Conservation (phyloP, 1,140 invertebrate genomes). For the Halesus radiatus region DNA sequence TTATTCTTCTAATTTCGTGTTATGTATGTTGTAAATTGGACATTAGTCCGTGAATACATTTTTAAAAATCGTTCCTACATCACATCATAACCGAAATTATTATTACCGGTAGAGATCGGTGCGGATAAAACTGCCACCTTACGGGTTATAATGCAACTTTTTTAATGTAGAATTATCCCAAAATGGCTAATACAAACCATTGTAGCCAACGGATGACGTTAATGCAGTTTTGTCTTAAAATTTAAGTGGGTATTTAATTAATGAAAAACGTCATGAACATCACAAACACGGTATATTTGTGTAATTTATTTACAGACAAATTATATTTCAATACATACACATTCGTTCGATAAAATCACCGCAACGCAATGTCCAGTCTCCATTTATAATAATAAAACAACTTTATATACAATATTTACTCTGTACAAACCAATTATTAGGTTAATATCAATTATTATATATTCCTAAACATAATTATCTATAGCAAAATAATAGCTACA, state of each 20-base stretch:
- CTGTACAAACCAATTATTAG: constrained; percentile 8
- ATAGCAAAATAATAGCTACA: neutral
- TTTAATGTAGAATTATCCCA: too few species aligned
- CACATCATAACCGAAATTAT: too few species aligned
- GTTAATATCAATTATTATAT: neutral
- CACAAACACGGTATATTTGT: constrained; percentile 8
- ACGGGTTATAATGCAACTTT: too few species aligned
- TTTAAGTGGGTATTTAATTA: neutral
- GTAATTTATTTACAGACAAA: constrained; percentile 3
- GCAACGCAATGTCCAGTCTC: neutral
- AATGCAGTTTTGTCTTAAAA: too few species aligned
- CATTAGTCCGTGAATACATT: too few species aligned
- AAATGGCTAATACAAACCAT: too few species aligned
- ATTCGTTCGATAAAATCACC: neutral
- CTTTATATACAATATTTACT: neutral
- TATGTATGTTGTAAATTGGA: too few species aligned
- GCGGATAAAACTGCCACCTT: too few species aligned
- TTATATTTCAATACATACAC: constrained; percentile 2
- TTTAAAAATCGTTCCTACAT: too few species aligned
- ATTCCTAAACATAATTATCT: neutral
- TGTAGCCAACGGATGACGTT: too few species aligned
- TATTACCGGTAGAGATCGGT: too few species aligned
- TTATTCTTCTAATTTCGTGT: too few species aligned
- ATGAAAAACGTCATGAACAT: neutral
- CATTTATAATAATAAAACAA: neutral